Evolutionary conservation across 2,888 invertebrate genomes (phyloP).

Genomic region (Syrista parreyssii): DNA sequence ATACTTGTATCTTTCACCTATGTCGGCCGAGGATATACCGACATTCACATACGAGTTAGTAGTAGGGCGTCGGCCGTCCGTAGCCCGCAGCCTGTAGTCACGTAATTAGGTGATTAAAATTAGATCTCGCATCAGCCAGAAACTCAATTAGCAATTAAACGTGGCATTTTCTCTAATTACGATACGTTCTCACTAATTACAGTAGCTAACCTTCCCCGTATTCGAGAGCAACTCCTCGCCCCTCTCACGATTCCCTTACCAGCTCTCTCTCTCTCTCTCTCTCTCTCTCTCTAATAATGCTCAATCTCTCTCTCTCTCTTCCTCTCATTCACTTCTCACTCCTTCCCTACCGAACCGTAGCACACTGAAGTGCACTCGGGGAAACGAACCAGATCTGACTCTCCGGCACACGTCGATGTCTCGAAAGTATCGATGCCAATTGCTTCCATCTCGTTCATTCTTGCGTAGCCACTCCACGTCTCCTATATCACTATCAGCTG

Average conservation of each 20-base stretch:
- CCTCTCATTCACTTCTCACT: not conserved
- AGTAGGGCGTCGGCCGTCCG: constrained; percentile 51
- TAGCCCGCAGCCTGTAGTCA: constrained; percentile 66
- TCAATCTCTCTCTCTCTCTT: not conserved
- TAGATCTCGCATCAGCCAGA: constrained; percentile 71
- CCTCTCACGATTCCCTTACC: constrained; percentile 10
- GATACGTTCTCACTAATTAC: constrained; percentile 70
- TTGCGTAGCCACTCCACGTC: not conserved
- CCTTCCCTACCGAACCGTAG: constrained; percentile 33
- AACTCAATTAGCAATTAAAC: constrained; percentile 73
- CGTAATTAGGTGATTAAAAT: constrained; percentile 73
- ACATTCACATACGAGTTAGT: not conserved
- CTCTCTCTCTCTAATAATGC: constrained; percentile 11
- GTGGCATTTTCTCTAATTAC: constrained; percentile 72
- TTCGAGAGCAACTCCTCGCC: not conserved
- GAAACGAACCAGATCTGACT: constrained; percentile 56
- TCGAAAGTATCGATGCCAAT: constrained; percentile 58
- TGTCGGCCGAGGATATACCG: not conserved
- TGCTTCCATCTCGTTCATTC: constrained; percentile 34
- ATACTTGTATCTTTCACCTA: not conserved
- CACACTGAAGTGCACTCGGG: constrained; percentile 45
- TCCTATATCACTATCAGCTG: not conserved
- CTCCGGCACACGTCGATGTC: constrained; percentile 40
- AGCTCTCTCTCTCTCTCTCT: constrained; percentile 3
- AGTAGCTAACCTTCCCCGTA: constrained; percentile 54